phyloP scores from a whole-genome alignment of 2,113 vertebrate genomes.

The Blennius ocellaris region DNA sequence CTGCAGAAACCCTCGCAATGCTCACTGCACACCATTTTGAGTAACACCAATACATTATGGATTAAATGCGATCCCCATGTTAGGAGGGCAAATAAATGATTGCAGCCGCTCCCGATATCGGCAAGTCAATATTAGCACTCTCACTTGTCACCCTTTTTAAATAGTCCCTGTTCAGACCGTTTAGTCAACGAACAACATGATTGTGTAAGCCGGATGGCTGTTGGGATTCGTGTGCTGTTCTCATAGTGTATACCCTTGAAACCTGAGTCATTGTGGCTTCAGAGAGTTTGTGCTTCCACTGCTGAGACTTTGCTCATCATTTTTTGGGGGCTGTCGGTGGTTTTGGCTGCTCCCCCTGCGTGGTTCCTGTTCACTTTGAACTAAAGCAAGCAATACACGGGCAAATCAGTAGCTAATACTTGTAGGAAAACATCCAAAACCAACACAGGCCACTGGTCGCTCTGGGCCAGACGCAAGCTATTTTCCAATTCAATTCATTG shows the following conservation, averaged over 20 bases:
- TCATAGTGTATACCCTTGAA: constrained; percentile 32
- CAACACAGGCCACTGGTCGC: too few relatives aligned
- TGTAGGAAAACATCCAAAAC: too few relatives aligned
- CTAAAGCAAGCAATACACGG: background rate
- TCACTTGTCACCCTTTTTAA: constrained; percentile 48
- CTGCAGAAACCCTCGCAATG: constrained; percentile 1
- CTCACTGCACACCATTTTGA: constrained; percentile 8
- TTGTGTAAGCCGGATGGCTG: constrained; percentile 30
- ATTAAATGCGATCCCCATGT: constrained; percentile 55
- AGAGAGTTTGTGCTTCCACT: background rate
- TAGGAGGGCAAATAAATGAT: constrained; percentile 50
- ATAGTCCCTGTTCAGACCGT: constrained; percentile 44
- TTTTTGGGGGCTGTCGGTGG: background rate
- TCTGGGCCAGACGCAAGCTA: too few relatives aligned
- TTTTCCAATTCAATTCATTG: too few relatives aligned
- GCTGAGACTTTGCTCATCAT: background rate
- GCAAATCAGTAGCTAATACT: background rate
- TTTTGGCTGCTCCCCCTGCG: background rate
- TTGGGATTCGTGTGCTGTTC: constrained; percentile 18
- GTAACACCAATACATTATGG: constrained; percentile 25
- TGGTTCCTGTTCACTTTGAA: background rate
- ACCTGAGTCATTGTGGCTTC: background rate
- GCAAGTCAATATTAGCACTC: constrained; percentile 57
- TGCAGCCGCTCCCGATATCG: constrained; percentile 40
- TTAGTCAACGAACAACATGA: constrained; percentile 36